Base-by-base conservation (phyloP, 2,888 invertebrate genomes). In the Pristionchus mayeri region DNA sequence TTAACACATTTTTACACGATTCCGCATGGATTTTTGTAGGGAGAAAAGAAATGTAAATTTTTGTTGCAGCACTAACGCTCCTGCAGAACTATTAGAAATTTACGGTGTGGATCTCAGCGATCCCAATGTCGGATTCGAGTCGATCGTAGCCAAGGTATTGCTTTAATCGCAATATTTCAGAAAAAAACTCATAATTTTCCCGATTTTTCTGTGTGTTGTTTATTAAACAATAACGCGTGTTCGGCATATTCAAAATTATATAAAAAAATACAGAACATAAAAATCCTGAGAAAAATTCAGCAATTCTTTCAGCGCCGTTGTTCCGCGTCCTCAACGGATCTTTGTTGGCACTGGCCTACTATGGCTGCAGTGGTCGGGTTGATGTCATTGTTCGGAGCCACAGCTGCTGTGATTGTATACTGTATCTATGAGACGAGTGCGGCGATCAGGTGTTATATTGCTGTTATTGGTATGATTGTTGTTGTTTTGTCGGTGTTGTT, bases 51-150 rank as follows among this genome's bases (percentile, higher is more conserved):
- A n/a, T n/a, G n/a, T n/a, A n/a, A n/a, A n/a, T n/a, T n/a, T n/a
- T n/a, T n/a, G n/a, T n/a, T n/a, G n/a, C n/a, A 71, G 71, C 2
- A 40, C 71, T 3, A 71, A 71, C 71, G 71, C 40, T 9, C 71
- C 71, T n/a, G 11, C 40, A 2, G 71, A 71, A 24, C 6, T 71
- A 3, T 2, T 71, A 24, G 71, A 71, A 3, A 71, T 71, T 2
- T 71, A 71, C 30, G 71, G 71, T 9, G 40, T 71, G 40, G 11
- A 71, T 13, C 24, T 71, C 1, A 71, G 71, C 44, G 24, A 71
- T 71, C 24, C 71, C 13, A 71, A 44, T 13, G 24, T 40, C 30
- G 71, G 71, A 1, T 71, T 71, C 24, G 40, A 40, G 24, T 40
- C 7, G 2, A 71, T 71, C 24, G 37, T 44, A 0, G 30, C 40